A percentile compares a stretch with the other conserved stretches of the same genome.
phyloP scores from a whole-genome alignment of 2,797 vertebrate genomes.

The Cyclopterus lumpus region DNA sequence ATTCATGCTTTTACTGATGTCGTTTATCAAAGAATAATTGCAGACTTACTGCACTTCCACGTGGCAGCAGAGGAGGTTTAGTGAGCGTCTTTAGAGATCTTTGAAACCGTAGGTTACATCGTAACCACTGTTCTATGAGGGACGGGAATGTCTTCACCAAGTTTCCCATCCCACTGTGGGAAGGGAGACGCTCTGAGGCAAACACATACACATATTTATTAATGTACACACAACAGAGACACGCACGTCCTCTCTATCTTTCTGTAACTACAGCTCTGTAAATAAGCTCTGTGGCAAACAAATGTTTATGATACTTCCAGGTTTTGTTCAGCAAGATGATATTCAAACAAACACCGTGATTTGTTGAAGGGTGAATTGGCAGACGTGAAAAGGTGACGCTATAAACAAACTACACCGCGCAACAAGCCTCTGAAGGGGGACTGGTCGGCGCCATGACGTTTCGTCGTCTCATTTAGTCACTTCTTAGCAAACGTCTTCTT shows the following conservation, averaged over 20 bases:
- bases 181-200: not conserved
- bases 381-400: too few relatives aligned
- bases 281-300: too few relatives aligned
- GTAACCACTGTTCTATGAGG: not conserved
- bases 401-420: too few relatives aligned
- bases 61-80: not conserved
- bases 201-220: not conserved
- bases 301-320: too few relatives aligned
- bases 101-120: not conserved
- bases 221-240: not conserved
- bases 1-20: slow-evolving; percentile 15
- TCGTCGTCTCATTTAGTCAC: too few relatives aligned
- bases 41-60: not conserved
- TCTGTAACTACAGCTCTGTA: too few relatives aligned
- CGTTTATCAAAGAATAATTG: slow-evolving; percentile 14
- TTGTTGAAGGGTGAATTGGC: too few relatives aligned
- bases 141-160: not conserved
- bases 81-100: not conserved
- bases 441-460: too few relatives aligned
- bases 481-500: too few relatives aligned
- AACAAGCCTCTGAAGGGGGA: too few relatives aligned
- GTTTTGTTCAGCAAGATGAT: too few relatives aligned
- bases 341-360: too few relatives aligned
- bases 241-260: not conserved
- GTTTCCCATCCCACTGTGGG: not conserved